Conservation (phyloP, 2,797 vertebrate genomes). For the Remorina albescens region DNA sequence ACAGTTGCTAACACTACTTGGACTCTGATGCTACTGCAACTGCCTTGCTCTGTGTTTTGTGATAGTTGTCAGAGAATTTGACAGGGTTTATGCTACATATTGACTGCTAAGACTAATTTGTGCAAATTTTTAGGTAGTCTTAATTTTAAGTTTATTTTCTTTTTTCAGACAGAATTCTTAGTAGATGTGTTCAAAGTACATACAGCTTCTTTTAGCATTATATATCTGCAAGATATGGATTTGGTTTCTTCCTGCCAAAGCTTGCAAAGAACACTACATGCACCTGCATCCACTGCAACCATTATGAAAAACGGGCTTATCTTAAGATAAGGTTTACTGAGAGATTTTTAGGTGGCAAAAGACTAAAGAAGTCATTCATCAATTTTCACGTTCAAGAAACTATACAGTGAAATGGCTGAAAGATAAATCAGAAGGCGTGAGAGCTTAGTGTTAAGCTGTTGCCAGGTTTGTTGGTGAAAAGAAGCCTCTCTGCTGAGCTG, state of each 20-base stretch:
- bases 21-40: neutral
- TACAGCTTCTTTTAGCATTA: constrained; percentile 11
- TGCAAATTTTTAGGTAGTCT: constrained; percentile 24
- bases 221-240: constrained; percentile 45
- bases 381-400: constrained; percentile 70
- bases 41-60: constrained; percentile 14
- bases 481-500: constrained; percentile 64
- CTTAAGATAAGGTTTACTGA: constrained; percentile 68
- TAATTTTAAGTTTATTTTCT: constrained; percentile 31
- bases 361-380: constrained; percentile 73
- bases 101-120: constrained; percentile 17
- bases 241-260: constrained; percentile 26
- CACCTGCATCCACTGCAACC: constrained; percentile 67
- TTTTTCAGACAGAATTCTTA: constrained; percentile 6
- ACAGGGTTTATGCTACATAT: constrained; percentile 9
- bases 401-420: constrained; percentile 66
- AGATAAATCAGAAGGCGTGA: constrained; percentile 58
- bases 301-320: constrained; percentile 57
- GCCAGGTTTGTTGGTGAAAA: constrained; percentile 62
- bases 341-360: constrained; percentile 71
- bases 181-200: constrained; percentile 36
- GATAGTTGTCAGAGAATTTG: constrained; percentile 7
- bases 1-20: neutral
- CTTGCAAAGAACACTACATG: constrained; percentile 46
- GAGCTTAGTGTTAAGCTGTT: constrained; percentile 68